These are phyloP conservation scores for Halcyon smyrnensis DNA, from an alignment of 2,797 vertebrate species.

Conservation along the genomic window DNA sequence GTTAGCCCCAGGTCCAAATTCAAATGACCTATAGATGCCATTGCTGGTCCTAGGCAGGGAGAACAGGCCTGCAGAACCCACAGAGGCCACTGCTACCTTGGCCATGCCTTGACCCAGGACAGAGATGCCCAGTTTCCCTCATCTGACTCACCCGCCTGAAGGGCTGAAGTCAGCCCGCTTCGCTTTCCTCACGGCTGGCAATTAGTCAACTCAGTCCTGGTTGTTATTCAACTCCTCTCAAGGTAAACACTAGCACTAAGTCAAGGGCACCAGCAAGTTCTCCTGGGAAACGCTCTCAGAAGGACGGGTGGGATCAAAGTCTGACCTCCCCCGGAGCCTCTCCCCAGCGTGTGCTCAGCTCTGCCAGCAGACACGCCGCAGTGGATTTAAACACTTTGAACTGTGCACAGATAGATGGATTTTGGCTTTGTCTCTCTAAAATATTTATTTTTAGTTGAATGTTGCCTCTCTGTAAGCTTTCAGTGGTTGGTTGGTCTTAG, in stretches of 20 bases:
- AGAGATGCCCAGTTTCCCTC: fast-evolving
- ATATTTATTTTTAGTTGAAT: background rate
- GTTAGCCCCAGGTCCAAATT: background rate
- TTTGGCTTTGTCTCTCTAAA: background rate
- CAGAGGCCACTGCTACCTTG: fast-evolving
- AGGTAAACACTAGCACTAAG: background rate
- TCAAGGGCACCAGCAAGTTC: background rate
- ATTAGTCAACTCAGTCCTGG: fast-evolving
- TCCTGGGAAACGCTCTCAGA: background rate
- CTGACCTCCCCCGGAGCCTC: background rate
- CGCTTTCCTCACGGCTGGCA: background rate
- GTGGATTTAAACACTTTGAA: background rate
- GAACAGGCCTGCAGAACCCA: background rate
- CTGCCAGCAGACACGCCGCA: background rate
- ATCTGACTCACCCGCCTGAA: background rate
- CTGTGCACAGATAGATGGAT: background rate
- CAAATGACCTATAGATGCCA: background rate
- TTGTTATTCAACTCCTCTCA: background rate
- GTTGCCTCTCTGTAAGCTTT: background rate
- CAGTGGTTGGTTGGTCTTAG: background rate
- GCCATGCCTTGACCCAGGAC: background rate
- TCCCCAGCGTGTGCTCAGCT: background rate
- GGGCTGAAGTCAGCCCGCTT: background rate
- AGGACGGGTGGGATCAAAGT: background rate
- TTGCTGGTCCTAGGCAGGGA: fast-evolving